phyloP scores from a whole-genome alignment of 2,113 vertebrate genomes.

The Lamprologus ornatipinnis region DNA sequence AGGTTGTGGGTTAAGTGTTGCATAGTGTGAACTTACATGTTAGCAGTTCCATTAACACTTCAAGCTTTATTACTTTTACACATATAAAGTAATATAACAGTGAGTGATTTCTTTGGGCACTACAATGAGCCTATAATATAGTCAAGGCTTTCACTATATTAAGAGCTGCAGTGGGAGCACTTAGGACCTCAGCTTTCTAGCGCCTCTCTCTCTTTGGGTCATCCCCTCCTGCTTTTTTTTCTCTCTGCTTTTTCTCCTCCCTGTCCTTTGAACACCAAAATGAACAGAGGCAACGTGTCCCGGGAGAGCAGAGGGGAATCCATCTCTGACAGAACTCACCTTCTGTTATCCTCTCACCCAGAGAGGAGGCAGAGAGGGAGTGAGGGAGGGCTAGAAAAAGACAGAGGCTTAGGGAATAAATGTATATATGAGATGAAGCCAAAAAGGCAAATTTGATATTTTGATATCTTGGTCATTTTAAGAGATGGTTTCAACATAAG shows the following conservation, averaged over 20 bases:
- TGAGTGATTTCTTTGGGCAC: neutral
- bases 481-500: neutral
- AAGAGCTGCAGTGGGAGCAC: neutral
- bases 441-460: neutral
- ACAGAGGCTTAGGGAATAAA: neutral
- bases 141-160: neutral
- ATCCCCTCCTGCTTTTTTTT: neutral
- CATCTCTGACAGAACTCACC: conserved; percentile 44
- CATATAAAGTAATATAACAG: neutral
- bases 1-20: neutral
- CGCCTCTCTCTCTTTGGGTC: neutral
- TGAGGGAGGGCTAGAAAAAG: rapidly evolving
- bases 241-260: neutral
- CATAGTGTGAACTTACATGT: neutral
- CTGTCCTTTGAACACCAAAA: conserved; percentile 28
- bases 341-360: conserved; percentile 23
- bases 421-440: neutral
- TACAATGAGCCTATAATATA: neutral
- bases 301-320: conserved; percentile 22
- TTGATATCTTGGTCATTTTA: neutral
- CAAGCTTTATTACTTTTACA: neutral
- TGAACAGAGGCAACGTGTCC: conserved; percentile 15
- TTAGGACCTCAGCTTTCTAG: neutral
- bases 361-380: neutral
- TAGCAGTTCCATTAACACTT: neutral